Evolutionary conservation across 2,888 invertebrate genomes (phyloP), one percentile per base, ranked within the genome.

Genomic region (Allygus modestus): DNA sequence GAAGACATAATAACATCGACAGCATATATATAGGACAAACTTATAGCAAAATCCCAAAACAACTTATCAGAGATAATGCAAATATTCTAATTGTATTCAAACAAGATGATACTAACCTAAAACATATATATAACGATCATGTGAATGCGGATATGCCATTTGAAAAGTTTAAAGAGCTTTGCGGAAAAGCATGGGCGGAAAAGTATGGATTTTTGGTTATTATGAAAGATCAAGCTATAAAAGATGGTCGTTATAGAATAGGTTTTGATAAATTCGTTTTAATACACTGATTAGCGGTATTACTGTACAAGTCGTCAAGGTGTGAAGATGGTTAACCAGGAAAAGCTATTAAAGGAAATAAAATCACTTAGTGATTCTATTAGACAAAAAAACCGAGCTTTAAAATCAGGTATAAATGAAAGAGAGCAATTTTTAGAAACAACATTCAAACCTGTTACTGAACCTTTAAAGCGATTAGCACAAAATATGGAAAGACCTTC

Each of bases 11-110:
- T 73, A 81, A 71, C 41, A 58, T 84, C 17, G 84, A 84, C 58
- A 51, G 54, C 31, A 75, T 84, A 20, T 84, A 84, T 41, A 81
- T 84, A 33, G 81, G 84, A 28, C 84, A 84, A 73, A 81, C 73
- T 15, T 84, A 82, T 43, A 82, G 73, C 37, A 81, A 73, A 54
- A 84, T 90, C 58, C 89, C 89, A 4, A 90, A 90, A 87, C 89
- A 90, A 84, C 86, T 90, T 7, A 87, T 90, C 37, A 86, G 90
- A 31, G 90, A 90, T 85, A 90, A 90, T 87, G 86, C 88, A 9
- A 90, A 90, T 85, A 86, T 90, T 15, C 37, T 90, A 12, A 85
- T 90, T n/a, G n/a, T 89, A 5, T 90, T 90, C 85, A 89, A 89
- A 85, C 89, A 90, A 87, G 90, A 90, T 87, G 87, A 88, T 61